A percentile compares a stretch with the other conserved stretches of the same genome.
Evolutionary conservation across 1,140 invertebrate genomes (phyloP).

Genomic region (Drusus annulatus): DNA sequence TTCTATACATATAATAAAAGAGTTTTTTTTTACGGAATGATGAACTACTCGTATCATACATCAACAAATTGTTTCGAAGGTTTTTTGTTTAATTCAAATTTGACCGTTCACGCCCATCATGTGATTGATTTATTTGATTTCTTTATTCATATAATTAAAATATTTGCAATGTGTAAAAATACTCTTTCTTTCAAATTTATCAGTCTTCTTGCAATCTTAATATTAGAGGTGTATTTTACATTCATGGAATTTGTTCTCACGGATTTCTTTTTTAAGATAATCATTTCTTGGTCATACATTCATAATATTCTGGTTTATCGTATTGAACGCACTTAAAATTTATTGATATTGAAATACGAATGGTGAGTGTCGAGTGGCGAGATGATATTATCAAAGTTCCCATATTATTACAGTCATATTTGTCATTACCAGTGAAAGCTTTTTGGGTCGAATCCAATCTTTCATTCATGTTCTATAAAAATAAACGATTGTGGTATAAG

Average conservation of each 20-base stretch:
- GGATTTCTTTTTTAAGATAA: constrained; percentile 16
- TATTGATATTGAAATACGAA: not conserved
- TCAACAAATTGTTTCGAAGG: too few species aligned
- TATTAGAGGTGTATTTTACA: too few species aligned
- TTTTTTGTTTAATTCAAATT: too few species aligned
- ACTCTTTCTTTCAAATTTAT: too few species aligned
- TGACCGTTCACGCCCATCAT: too few species aligned
- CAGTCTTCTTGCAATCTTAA: too few species aligned
- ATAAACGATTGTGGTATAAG: constrained; percentile 34
- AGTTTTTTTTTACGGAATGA: too few species aligned
- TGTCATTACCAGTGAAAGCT: constrained; percentile 50
- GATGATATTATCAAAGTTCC: constrained; percentile 13
- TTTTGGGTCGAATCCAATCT: constrained; percentile 40
- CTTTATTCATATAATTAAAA: too few species aligned
- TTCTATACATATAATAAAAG: too few species aligned
- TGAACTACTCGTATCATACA: too few species aligned
- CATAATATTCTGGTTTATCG: constrained; percentile 18
- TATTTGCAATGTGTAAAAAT: too few species aligned
- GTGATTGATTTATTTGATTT: too few species aligned
- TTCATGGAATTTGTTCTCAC: not conserved
- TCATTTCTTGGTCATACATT: not conserved
- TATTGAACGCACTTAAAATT: constrained; percentile 10
- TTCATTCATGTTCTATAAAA: constrained; percentile 43
- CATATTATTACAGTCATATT: constrained; percentile 21
- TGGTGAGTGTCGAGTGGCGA: constrained; percentile 18